phyloP scores from a whole-genome alignment of 2,797 vertebrate genomes.

The Alfaro cultratus region DNA sequence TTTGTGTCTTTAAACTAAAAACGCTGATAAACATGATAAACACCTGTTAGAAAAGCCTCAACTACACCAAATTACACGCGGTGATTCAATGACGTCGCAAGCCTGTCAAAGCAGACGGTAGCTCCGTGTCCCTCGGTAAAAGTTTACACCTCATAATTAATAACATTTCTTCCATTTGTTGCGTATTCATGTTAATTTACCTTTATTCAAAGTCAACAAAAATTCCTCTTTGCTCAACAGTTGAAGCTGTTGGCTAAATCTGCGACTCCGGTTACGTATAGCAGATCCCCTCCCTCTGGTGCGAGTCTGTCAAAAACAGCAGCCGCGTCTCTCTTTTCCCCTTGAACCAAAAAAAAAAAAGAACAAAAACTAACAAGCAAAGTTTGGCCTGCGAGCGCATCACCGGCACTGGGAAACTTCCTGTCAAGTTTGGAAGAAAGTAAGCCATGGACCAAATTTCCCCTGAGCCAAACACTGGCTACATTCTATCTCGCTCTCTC shows the following conservation, averaged over 20 bases:
- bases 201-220: conserved; percentile 20
- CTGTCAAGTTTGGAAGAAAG: conserved; percentile 68
- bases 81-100: not conserved
- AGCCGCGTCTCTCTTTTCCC: conserved; percentile 67
- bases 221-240: conserved; percentile 9
- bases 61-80: not conserved
- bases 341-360: conserved; percentile 34
- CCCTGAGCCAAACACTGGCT: conserved; percentile 51
- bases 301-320: conserved; percentile 72
- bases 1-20: not conserved
- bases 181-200: not conserved
- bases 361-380: conserved; percentile 66
- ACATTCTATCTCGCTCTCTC: conserved; percentile 38
- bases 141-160: not conserved
- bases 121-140: not conserved
- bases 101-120: not conserved
- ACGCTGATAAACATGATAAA: not conserved
- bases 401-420: conserved; percentile 50
- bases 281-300: conserved; percentile 58
- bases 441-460: conserved; percentile 63
- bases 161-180: not conserved
- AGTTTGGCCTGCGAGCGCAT: conserved; percentile 61
- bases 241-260: conserved; percentile 57
- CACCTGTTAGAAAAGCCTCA: not conserved
- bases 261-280: conserved; percentile 45